phyloP scores from a whole-genome alignment of 2,888 invertebrate genomes.

The Volucella inflata region DNA sequence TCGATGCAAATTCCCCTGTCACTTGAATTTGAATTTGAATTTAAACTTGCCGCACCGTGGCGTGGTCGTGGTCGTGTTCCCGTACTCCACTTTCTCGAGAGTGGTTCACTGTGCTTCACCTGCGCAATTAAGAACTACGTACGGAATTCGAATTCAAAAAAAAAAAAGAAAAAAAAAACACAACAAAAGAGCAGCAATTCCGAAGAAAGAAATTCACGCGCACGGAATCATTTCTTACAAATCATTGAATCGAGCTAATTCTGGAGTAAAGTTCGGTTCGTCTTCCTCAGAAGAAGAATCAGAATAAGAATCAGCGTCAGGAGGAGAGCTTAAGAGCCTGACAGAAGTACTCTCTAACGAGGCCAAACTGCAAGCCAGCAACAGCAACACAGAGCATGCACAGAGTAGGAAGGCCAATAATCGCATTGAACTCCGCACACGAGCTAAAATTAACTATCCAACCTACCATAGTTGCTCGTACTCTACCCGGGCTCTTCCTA shows the following conservation, averaged over 20 bases:
- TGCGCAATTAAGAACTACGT: slow-evolving; percentile 57
- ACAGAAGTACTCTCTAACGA: slow-evolving; percentile 67
- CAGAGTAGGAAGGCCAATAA: slow-evolving; percentile 66
- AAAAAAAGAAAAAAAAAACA: too few relatives aligned
- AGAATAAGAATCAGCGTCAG: too few relatives aligned
- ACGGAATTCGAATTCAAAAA: neutral
- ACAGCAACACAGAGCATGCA: slow-evolving; percentile 41
- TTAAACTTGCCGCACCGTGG: slow-evolving; percentile 11
- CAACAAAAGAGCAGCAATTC: neutral
- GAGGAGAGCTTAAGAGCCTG: slow-evolving; percentile 46
- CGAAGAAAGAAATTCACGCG: slow-evolving; percentile 47
- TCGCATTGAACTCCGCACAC: slow-evolving; percentile 74
- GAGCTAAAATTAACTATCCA: slow-evolving; percentile 72
- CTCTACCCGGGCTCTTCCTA: slow-evolving; percentile 20
- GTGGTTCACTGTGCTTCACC: slow-evolving; percentile 48
- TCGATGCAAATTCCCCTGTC: slow-evolving; percentile 68
- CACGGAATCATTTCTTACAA: slow-evolving; percentile 34
- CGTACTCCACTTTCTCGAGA: neutral
- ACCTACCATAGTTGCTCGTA: slow-evolving; percentile 9
- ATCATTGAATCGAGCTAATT: slow-evolving; percentile 41
- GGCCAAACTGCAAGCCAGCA: slow-evolving; percentile 75
- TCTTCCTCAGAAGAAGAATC: slow-evolving; percentile 52
- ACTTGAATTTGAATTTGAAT: slow-evolving; percentile 41
- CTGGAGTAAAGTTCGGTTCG: slow-evolving; percentile 25
- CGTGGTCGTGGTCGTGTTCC: neutral